Evolutionary conservation across 2,113 vertebrate species (phyloP), one percentile per base, ranked within the genome.

Genomic region (Azemiops feae): DNA sequence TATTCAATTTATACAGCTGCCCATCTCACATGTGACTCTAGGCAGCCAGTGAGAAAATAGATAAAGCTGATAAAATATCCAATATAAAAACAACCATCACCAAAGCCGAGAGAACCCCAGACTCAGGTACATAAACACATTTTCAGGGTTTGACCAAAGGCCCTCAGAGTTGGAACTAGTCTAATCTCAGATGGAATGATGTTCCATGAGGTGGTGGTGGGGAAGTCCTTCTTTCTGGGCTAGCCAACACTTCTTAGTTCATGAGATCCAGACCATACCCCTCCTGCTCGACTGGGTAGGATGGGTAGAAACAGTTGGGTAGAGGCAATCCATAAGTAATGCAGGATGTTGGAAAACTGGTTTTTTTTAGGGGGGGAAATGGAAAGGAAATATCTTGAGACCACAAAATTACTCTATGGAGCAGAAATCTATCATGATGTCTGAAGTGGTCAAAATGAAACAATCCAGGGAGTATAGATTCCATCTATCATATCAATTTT

Each of bases 361-460:
- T 18, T 92, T 47, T 74, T 81, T 81, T 0, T 8, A 20, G 4
- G 27, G 18, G 47, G n/a, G 4, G 1, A 14, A 34, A 60, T 43
- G 45, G 50, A 18, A 50, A 92, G 34, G 50, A 92, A 92, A 8
- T 81, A 45, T 81, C 34, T 89, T 6, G 16, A 89, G 86, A 81
- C 87, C 87, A 54, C 91, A 74, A 88, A 34, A 89, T 74, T 55
- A 30, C 87, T 92, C 60, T 60, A 27, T 7, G 85, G n/a, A 88
- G 30, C 11, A 50, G 45, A 45, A 52, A 74, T 81, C 50, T 54
- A 45, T 64, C 34, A 12, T 43, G 47, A 22, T 16, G 22, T 93
- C 90, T 90, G 88, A 93, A 93, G 92, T 60, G 74, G 92, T 50
- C 22, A 86, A 85, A 47, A 85, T 90, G 54, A 60, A 89, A n/a